Evolutionary conservation across 2,797 vertebrate species (phyloP).

Genomic region (Macropus fuliginosus): DNA sequence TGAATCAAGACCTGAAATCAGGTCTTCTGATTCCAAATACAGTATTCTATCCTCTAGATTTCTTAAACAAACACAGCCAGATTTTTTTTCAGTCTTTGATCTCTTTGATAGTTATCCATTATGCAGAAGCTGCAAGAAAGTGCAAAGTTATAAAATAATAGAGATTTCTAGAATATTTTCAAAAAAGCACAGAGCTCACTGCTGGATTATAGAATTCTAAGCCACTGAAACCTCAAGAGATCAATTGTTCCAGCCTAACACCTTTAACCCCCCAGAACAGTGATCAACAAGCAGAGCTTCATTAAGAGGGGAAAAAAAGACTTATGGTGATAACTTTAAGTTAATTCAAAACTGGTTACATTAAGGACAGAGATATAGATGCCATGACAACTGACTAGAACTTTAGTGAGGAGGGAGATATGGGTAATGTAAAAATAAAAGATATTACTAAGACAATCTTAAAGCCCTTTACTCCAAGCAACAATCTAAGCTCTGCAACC

Average conservation of each 20-base stretch:
- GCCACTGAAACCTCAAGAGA: not conserved
- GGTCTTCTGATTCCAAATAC: not conserved
- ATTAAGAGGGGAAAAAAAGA: not conserved
- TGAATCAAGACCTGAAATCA: not conserved
- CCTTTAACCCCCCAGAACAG: not conserved
- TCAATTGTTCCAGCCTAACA: not conserved
- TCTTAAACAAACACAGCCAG: not conserved
- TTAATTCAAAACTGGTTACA: not conserved
- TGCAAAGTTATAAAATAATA: not conserved
- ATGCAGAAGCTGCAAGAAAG: not conserved
- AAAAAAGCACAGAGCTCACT: not conserved
- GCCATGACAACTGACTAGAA: not conserved
- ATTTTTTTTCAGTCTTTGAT: not conserved
- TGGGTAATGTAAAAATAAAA: not conserved
- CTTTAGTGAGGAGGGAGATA: not conserved
- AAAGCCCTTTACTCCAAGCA: not conserved
- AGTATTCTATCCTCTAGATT: not conserved
- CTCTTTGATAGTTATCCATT: not conserved
- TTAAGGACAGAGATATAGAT: constrained; percentile 6
- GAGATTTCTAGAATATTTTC: not conserved
- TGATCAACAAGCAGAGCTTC: not conserved
- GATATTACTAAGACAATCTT: not conserved
- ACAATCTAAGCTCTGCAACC: not conserved
- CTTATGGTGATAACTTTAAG: not conserved
- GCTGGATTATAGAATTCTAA: constrained; percentile 6